These are phyloP conservation scores for Rhabdophis nuchalis DNA, from an alignment of 2,797 vertebrate genomes.

Conservation along the genomic window DNA sequence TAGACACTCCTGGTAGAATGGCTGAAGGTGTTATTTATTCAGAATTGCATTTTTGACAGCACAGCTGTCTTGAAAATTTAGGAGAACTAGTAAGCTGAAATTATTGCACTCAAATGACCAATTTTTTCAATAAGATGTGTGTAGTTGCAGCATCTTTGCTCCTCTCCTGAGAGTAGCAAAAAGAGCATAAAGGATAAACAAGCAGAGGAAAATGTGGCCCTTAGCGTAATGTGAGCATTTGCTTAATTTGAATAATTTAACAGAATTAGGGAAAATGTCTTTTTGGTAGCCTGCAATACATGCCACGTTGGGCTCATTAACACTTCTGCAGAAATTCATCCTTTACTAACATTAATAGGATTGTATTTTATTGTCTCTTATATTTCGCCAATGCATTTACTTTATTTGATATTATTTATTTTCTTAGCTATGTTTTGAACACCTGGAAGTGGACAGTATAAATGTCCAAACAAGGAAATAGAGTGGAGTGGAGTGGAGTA, in stretches of 20 bases:
- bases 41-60: neutral
- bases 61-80: neutral
- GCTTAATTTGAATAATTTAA: neutral
- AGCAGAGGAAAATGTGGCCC: neutral
- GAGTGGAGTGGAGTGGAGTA: neutral
- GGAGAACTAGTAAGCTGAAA: neutral
- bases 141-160: neutral
- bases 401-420: neutral
- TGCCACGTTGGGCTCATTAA: neutral
- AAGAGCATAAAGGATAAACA: neutral
- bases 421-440: neutral
- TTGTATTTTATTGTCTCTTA: neutral
- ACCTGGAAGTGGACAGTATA: neutral
- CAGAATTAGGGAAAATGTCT: no score
- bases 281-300: neutral
- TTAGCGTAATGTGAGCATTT: neutral
- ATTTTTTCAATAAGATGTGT: neutral
- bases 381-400: neutral
- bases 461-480: neutral
- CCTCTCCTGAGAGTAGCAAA: neutral
- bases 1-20: neutral
- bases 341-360: neutral
- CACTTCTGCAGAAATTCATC: neutral
- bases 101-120: neutral
- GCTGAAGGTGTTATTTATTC: neutral